These are phyloP conservation scores for Gonioctena quinquepunctata DNA, from an alignment of 1,140 invertebrate genomes.

Conservation along the genomic window DNA sequence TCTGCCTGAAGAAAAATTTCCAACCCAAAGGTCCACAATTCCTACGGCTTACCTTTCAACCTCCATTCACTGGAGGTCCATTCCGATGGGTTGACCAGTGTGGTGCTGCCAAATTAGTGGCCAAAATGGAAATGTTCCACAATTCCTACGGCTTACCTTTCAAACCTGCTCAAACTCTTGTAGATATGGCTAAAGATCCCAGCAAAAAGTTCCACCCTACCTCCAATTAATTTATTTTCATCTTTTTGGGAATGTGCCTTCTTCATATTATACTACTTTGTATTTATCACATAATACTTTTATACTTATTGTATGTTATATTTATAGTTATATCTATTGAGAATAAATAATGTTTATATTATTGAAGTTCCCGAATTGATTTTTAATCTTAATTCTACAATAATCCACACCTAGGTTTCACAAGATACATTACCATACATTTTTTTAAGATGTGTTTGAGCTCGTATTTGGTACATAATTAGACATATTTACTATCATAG, in stretches of 20 bases:
- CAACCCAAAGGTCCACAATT: slow-evolving; percentile 94
- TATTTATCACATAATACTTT: slow-evolving; percentile 6
- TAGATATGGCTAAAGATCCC: slow-evolving; percentile 89
- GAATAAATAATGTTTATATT: too few species aligned
- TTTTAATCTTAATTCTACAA: too few species aligned
- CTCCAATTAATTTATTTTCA: slow-evolving; percentile 10
- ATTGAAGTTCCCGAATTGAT: too few species aligned
- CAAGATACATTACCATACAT: too few species aligned
- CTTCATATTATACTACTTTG: neutral
- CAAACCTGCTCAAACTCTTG: slow-evolving; percentile 87
- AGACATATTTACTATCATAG: too few species aligned
- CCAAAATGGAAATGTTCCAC: slow-evolving; percentile 86
- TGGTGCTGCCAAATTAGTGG: slow-evolving; percentile 88
- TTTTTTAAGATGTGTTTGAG: too few species aligned
- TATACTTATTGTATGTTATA: slow-evolving; percentile 3
- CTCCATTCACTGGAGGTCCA: slow-evolving; percentile 97
- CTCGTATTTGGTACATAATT: too few species aligned
- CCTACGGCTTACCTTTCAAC: too few species aligned
- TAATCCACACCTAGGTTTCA: too few species aligned
- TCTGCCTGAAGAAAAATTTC: slow-evolving; percentile 97
- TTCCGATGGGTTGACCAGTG: slow-evolving; percentile 96
- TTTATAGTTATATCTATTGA: too few species aligned
- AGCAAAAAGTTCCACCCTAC: slow-evolving; percentile 83
- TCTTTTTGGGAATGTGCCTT: neutral
- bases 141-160: slow-evolving; percentile 85